Conservation (phyloP, 1,140 invertebrate species). For the Euschistus heros region DNA sequence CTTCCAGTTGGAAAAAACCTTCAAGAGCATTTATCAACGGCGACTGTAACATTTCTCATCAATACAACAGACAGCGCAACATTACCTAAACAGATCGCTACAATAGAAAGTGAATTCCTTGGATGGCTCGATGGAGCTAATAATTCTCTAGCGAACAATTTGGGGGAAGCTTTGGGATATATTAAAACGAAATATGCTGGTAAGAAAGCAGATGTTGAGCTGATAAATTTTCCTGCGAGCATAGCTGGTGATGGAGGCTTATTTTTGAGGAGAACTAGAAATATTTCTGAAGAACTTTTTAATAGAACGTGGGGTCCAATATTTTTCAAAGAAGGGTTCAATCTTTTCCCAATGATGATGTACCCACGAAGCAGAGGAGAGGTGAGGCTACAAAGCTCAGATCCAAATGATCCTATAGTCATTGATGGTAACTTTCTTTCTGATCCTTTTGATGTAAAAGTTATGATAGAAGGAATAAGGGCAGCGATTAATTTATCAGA, state of each 20-base stretch:
- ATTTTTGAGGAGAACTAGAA: conserved; percentile 29
- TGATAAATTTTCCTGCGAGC: conserved; percentile 42
- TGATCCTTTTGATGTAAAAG: conserved; percentile 23
- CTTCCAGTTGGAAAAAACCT: conserved; percentile 51
- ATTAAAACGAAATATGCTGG: conserved; percentile 46
- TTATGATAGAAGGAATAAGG: conserved; percentile 44
- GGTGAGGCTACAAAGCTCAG: conserved; percentile 41
- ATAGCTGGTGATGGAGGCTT: conserved; percentile 34
- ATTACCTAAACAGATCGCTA: conserved; percentile 21
- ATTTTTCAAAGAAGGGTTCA: conserved; percentile 13
- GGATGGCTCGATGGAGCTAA: conserved; percentile 22
- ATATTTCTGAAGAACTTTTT: conserved; percentile 28
- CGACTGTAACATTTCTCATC: conserved; percentile 49
- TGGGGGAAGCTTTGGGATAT: conserved; percentile 52
- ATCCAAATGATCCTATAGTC: conserved; percentile 50
- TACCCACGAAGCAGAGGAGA: conserved; percentile 45
- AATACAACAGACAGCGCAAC: conserved; percentile 47
- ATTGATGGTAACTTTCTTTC: conserved; percentile 46
- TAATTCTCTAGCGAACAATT: conserved; percentile 35
- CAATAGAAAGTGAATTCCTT: not conserved
- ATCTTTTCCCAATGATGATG: conserved; percentile 35
- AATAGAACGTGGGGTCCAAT: not conserved
- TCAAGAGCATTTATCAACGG: conserved; percentile 59
- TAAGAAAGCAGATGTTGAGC: conserved; percentile 50
- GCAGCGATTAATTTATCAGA: conserved; percentile 35